phyloP scores from a whole-genome alignment of 2,113 vertebrate species.

The Lucifuga dentata region DNA sequence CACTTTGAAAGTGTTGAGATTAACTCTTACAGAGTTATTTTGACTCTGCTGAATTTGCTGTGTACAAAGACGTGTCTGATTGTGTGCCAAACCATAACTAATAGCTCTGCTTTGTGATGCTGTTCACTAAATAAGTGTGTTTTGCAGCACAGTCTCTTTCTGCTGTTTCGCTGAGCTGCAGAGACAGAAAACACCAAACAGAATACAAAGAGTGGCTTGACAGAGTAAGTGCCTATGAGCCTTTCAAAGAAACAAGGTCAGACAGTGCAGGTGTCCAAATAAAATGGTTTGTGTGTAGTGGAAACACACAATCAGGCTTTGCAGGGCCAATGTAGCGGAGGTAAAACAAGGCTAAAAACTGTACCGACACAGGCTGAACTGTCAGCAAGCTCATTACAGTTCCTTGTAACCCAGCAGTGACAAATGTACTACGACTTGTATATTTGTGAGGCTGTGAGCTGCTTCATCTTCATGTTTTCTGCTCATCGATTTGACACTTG shows the following conservation, averaged over 20 bases:
- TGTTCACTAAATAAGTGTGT: constrained; percentile 29
- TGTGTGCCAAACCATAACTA: constrained; percentile 55
- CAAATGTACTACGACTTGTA: constrained; percentile 22
- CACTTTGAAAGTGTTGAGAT: no score
- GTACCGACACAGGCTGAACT: constrained; percentile 16
- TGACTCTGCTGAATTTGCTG: no score
- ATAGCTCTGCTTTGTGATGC: constrained; percentile 25
- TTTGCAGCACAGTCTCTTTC: constrained; percentile 22
- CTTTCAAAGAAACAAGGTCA: constrained; percentile 11
- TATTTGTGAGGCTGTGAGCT: background rate
- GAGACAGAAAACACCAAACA: constrained; percentile 18
- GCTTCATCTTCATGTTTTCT: constrained; percentile 15
- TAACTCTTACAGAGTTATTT: no score
- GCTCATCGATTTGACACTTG: constrained; percentile 12
- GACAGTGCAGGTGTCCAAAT: background rate
- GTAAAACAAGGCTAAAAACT: constrained; percentile 14
- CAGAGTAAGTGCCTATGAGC: constrained; percentile 18
- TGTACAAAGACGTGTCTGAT: constrained; percentile 43
- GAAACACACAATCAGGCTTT: constrained; percentile 25
- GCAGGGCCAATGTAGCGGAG: constrained; percentile 19
- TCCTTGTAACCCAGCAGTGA: constrained; percentile 17
- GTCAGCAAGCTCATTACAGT: constrained; percentile 27
- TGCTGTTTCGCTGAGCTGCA: constrained; percentile 6
- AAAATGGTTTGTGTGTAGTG: constrained; percentile 16
- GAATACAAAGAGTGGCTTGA: constrained; percentile 3